Evolutionary conservation across 2,888 invertebrate species (phyloP), one percentile per base, ranked within the genome.

Genomic region (Meiosimyza decipiens): DNA sequence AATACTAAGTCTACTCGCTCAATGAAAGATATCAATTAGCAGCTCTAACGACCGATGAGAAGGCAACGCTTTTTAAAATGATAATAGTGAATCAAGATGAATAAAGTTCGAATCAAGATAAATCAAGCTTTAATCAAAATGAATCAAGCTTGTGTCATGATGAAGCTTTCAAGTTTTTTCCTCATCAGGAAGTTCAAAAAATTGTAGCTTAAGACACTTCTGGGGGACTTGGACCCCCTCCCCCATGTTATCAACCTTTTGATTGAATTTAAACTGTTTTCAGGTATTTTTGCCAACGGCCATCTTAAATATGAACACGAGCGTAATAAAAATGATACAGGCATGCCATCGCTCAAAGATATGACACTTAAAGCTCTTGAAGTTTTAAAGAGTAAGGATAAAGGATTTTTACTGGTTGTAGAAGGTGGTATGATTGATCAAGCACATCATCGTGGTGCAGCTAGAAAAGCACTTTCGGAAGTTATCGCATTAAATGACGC

Each of bases 341-440:
- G 94, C 1, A 92, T 92, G 88, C 96, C 96, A 0, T 94, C 95
- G 0, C 85, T 96, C 9, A 89, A 91, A 11, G 91, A 94, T 40
- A 96, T 96, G 96, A 94, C 94, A 0, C 87, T 89, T 74, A 91
- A 91, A 3, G 95, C 96, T 0, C 89, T 96, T 6, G 90, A 92
- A 82, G 89, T 95, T 22, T 86, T 96, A 15, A 92, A 91, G 76
- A 92, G 92, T 75, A 89, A 91, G 49, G 87, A 89, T 1, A 91
- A 92, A 66, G 95, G 93, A 72, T 95, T 91, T 80, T 80, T 92
- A 11, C 88, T 96, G 18, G 91, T 95, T 89, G 95, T 95, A 40
- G 95, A 95, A 89, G 95, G 95, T 12, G 96, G 95, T 0, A 90
- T 94, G 80, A 94, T 96, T 75, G 96, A 96, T 86, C 92, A 92